Percentiles rank a stretch among this genome's conserved stretches.
phyloP scores from a whole-genome alignment of 2,113 vertebrate species.

The Monopterus albus region DNA sequence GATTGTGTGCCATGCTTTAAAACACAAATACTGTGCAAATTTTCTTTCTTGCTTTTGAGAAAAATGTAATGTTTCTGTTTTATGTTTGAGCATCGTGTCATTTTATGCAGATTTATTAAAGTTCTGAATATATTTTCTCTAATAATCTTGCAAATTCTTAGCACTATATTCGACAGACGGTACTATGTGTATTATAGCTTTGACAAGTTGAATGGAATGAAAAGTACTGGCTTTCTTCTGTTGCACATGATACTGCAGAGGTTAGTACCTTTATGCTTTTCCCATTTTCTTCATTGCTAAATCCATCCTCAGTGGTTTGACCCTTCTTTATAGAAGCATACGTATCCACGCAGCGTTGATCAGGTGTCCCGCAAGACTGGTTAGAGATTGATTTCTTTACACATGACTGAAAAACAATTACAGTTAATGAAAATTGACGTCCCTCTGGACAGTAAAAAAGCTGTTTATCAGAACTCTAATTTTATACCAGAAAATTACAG shows the following conservation, averaged over 20 bases:
- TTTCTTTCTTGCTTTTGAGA: no score
- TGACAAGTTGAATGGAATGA: background rate
- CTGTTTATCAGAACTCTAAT: slow-evolving; percentile 59
- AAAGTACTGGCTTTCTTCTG: background rate
- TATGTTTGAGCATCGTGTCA: no score
- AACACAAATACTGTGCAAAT: no score
- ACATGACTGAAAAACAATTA: slow-evolving; percentile 60
- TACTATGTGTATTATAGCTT: background rate
- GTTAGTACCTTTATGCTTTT: slow-evolving; percentile 7
- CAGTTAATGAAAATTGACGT: slow-evolving; percentile 59
- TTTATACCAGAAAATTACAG: slow-evolving; percentile 49
- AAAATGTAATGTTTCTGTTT: no score
- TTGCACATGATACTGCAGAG: background rate
- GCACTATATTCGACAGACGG: slow-evolving; percentile 9
- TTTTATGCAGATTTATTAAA: background rate
- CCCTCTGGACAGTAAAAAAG: slow-evolving; percentile 49
- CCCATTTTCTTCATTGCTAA: slow-evolving; percentile 25
- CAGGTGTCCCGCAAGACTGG: slow-evolving; percentile 37
- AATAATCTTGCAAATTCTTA: background rate
- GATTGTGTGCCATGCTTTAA: no score
- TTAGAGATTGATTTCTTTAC: slow-evolving; percentile 44
- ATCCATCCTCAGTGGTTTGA: slow-evolving; percentile 23
- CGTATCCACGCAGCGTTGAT: slow-evolving; percentile 29
- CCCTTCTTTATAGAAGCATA: slow-evolving; percentile 15
- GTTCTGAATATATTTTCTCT: background rate